Percentiles rank a stretch among this genome's conserved stretches.
These are phyloP conservation scores for Epirrhoe alternata DNA, from an alignment of 2,888 invertebrate genomes.

Conservation along the genomic window DNA sequence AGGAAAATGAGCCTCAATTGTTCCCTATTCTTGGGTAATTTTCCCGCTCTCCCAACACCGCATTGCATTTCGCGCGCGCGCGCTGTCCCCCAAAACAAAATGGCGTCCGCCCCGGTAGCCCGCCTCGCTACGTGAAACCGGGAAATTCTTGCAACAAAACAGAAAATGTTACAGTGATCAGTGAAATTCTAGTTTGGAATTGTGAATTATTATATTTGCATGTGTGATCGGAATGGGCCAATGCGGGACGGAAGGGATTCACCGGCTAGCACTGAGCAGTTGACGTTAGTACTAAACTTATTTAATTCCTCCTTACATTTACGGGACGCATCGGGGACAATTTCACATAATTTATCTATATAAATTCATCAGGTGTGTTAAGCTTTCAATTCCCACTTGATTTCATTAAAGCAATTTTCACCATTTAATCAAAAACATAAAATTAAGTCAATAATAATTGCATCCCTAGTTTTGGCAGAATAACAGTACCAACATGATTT, in stretches of 20 bases:
- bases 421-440: background rate
- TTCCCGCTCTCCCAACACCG: constrained; percentile 51
- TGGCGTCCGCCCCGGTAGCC: constrained; percentile 75
- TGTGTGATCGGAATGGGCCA: constrained; percentile 78
- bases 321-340: background rate
- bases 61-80: constrained; percentile 78
- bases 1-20: background rate
- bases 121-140: constrained; percentile 68
- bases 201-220: constrained; percentile 59
- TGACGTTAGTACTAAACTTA: constrained; percentile 69
- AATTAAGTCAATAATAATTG: background rate
- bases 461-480: constrained; percentile 2
- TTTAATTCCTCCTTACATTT: background rate
- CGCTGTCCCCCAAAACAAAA: constrained; percentile 73
- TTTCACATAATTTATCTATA: background rate
- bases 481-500: constrained; percentile 6
- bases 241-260: constrained; percentile 76
- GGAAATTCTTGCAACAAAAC: constrained; percentile 53
- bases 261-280: constrained; percentile 81
- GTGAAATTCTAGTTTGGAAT: constrained; percentile 50
- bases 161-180: constrained; percentile 74
- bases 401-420: background rate
- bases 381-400: background rate
- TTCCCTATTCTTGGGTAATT: constrained; percentile 30
- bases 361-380: background rate